Evolutionary conservation across 2,888 invertebrate species (phyloP).

Genomic region (Dendrolimus pini): DNA sequence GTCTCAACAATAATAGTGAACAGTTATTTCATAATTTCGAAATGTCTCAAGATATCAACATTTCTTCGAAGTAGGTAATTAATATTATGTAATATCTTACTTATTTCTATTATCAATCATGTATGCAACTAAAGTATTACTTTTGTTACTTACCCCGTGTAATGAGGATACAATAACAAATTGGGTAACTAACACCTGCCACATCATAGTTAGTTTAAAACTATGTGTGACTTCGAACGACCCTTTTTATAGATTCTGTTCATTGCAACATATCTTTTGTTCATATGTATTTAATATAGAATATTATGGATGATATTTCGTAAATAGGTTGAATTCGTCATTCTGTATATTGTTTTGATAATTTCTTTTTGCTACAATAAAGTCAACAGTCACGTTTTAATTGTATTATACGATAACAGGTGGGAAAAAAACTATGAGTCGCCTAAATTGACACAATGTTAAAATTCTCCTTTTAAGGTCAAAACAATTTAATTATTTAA

Average conservation of each 20-base stretch:
- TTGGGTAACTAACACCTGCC: slow-evolving; percentile 5
- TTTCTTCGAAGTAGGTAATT: too few relatives aligned
- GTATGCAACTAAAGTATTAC: too few relatives aligned
- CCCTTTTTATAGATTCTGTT: slow-evolving; percentile 24
- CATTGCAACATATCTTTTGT: slow-evolving; percentile 23
- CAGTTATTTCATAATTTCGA: too few relatives aligned
- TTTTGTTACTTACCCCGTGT: not conserved
- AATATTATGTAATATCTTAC: too few relatives aligned
- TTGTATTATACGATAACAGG: not conserved
- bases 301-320: slow-evolving; percentile 19
- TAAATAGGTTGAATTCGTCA: slow-evolving; percentile 11
- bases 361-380: not conserved
- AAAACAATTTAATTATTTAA: not conserved
- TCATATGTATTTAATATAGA: slow-evolving; percentile 7
- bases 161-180: slow-evolving; percentile 2
- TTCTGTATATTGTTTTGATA: slow-evolving; percentile 1
- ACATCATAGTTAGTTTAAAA: not conserved
- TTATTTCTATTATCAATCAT: too few relatives aligned
- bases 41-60: too few relatives aligned
- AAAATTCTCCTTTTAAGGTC: too few relatives aligned
- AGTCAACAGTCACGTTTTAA: not conserved
- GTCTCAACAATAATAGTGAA: too few relatives aligned
- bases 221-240: not conserved
- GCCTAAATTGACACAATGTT: not conserved
- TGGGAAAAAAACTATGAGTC: not conserved